Percentiles rank a stretch among this genome's conserved stretches.
These are phyloP conservation scores for Pitta sordida DNA, from an alignment of 2,113 vertebrate genomes.

Conservation along the genomic window DNA sequence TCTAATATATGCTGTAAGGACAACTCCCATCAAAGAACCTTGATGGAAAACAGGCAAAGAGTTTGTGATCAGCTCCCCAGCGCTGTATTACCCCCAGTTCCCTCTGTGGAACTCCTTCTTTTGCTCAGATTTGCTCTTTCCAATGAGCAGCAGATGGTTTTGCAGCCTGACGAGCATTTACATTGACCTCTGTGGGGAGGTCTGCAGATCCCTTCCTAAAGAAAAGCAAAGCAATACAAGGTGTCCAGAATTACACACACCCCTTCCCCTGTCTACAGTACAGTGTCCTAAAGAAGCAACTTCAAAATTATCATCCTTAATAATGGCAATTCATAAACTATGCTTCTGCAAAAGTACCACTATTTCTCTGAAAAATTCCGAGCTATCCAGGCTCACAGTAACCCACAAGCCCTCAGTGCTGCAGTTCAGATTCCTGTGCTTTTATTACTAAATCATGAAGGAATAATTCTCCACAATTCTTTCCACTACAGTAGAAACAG, in stretches of 20 bases:
- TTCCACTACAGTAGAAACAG: neutral
- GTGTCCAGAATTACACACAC: neutral
- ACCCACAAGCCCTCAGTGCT: neutral
- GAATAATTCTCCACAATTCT: neutral
- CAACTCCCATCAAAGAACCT: neutral
- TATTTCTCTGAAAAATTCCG: neutral
- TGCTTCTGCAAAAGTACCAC: neutral
- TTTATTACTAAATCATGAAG: neutral
- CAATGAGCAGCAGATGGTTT: neutral
- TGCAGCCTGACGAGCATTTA: neutral
- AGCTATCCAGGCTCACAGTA: neutral
- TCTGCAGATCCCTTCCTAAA: neutral
- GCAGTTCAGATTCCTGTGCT: neutral
- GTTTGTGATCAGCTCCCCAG: neutral
- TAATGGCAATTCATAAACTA: neutral
- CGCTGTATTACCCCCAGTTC: neutral
- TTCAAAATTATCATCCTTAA: neutral
- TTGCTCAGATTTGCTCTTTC: neutral
- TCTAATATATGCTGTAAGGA: neutral
- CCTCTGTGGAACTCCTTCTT: neutral
- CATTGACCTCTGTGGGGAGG: neutral
- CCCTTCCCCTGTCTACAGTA: neutral
- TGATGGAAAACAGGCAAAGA: neutral
- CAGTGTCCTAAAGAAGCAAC: neutral
- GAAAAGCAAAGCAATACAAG: neutral